Evolutionary conservation across 2,113 vertebrate species (phyloP).

Genomic region (Pitta sordida): DNA sequence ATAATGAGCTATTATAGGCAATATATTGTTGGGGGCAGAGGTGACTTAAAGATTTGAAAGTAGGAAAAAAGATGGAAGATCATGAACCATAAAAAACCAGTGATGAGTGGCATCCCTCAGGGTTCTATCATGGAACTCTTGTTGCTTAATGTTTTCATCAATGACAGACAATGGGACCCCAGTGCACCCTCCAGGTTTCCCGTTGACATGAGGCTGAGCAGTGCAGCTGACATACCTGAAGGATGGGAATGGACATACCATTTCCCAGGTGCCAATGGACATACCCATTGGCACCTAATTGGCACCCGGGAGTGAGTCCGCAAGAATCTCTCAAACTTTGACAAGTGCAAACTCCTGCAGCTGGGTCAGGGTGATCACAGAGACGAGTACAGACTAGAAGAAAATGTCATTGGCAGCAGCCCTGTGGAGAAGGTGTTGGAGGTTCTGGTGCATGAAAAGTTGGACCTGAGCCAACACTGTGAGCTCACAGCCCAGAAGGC

Average conservation of each 20-base stretch:
- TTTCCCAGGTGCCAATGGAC: too few relatives aligned
- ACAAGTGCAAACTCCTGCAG: neutral
- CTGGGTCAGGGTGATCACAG: accelerated
- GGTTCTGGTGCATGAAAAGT: neutral
- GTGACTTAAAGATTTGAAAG: neutral
- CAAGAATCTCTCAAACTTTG: neutral
- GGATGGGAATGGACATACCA: too few relatives aligned
- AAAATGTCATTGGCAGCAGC: neutral
- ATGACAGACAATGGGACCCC: neutral
- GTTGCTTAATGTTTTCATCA: neutral
- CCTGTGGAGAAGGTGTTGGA: neutral
- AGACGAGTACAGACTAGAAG: neutral
- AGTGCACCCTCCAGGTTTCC: neutral
- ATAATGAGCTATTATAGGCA: neutral
- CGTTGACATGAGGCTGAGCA: neutral
- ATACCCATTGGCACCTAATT: neutral
- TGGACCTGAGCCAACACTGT: neutral
- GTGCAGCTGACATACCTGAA: neutral
- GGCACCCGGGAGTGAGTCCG: neutral
- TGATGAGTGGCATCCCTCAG: neutral
- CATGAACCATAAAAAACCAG: neutral
- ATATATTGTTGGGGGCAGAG: neutral
- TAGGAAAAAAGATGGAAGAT: neutral
- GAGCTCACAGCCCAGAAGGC: neutral
- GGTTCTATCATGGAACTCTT: neutral